Percentiles rank a stretch among this genome's conserved stretches.
Conservation (phyloP, 2,113 vertebrate species). For the Sarotherodon lohbergeri region DNA sequence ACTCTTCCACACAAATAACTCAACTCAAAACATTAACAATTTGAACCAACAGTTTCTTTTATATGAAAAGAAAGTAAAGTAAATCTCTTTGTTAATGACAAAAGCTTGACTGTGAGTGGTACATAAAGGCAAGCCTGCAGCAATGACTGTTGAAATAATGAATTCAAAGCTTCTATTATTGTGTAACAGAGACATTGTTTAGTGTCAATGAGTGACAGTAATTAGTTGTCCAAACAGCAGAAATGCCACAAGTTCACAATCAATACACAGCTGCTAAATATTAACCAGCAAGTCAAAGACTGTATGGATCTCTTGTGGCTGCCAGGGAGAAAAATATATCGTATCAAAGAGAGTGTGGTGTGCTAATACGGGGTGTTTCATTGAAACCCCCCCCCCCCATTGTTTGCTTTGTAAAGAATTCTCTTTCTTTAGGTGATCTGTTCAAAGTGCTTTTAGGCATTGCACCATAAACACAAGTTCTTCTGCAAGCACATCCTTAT, state of each 20-base stretch:
- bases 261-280: slow-evolving; percentile 21
- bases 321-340: neutral
- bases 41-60: neutral
- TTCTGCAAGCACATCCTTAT: neutral
- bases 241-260: slow-evolving; percentile 16
- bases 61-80: neutral
- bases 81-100: neutral
- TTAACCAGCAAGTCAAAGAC: slow-evolving; percentile 45
- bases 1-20: neutral
- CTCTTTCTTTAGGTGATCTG: neutral
- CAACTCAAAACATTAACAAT: neutral
- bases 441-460: neutral
- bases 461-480: neutral
- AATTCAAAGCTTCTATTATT: neutral
- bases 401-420: neutral
- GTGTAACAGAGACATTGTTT: neutral
- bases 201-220: slow-evolving; percentile 2
- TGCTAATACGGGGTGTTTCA: neutral
- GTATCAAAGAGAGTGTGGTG: neutral
- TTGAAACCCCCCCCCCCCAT: neutral
- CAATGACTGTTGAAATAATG: neutral
- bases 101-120: neutral
- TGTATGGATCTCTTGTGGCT: neutral
- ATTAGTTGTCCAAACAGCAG: neutral
- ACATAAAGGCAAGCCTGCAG: neutral